Base-by-base conservation (phyloP, 1,140 invertebrate species). In the Branchinecta lynchi region DNA sequence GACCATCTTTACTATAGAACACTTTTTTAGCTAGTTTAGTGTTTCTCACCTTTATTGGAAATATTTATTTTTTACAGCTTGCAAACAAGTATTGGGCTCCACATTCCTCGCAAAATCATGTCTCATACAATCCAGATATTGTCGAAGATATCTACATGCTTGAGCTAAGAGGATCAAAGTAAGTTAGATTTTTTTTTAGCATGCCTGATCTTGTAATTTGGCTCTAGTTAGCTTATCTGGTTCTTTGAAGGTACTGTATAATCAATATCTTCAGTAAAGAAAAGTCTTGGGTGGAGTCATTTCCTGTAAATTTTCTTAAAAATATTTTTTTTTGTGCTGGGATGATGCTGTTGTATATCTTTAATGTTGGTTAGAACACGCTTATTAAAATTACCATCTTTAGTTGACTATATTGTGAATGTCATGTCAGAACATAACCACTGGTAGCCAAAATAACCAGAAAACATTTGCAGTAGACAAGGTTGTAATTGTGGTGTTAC, bases 41-140 rank as follows among this genome's bases (percentile, higher is more conserved):
- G 8, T 71, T 17, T 43, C 15, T 7, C 71, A 32, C 20, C n/a
- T 60, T 17, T 71, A 20, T 71, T 65, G 12, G 17, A n/a, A n/a
- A n/a, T 66, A 51, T 45, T 73, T 68, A 73, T 68, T 66, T 71
- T 76, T 79, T 80, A 73, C 76, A 93, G 90, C 80, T 93, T 70
- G 90, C 91, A 7, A 87, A 87, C 73, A 85, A 91, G 77, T 92
- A 93, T 77, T 95, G 92, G 93, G 86, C 89, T 3, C 89, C 89
- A 3, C 85, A 90, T 75, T 86, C 88, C 0, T 79, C 82, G 68
- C 81, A 84, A 10, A 80, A 84, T 9, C 87, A 89, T 79, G 75
- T 84, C 72, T 82, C 85, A 43, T 93, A 86, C 76, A 84, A 89
- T 81, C 75, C 85, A 21, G 78, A 86, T 72, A 84, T 92, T 72